Base-by-base conservation (phyloP, 2,888 invertebrate species). In the Cacoxenus indagator region DNA sequence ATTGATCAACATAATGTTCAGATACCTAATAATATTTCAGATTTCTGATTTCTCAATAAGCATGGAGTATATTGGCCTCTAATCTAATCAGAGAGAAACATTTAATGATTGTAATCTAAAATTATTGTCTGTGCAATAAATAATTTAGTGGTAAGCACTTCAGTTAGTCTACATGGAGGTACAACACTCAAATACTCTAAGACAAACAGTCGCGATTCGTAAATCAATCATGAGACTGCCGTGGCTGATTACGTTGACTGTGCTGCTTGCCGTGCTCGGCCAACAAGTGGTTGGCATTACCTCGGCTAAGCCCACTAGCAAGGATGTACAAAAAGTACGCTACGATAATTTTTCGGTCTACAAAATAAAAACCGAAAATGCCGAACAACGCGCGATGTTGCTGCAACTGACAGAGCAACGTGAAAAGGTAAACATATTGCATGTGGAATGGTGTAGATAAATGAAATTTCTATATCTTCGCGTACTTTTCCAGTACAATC, bases 381-480 rank as follows among this genome's bases (percentile, higher is more conserved):
- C 88, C 5, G 83, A 87, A 55, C 90, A 91, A 70, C 84, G 91
- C 1, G 45, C 29, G 24, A 1, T 68, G 0, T 74, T 89, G 89
- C 54, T 31, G 6, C 45, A 48, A 5, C 27, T 74, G 11, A n/a
- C 45, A 0, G 65, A 65, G 9, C 54, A 67, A 17, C 48, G 61
- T 0, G 17, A 73, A 1, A 57, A 61, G 24, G 82, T 82, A 22
- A 65, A 64, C 24, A 46, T n/a, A 5, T 5, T 1, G 9, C 3
- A 9, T 5, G 48, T 5, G 17, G 48, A 9, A 19, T 19, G n/a
- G 19, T 1, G 19, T 2, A n/a, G n/a, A n/a, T n/a, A 0, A 17
- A 8, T 11, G 45, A 43, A 8, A 5, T 5, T 8, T 55, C 11
- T 22, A 5, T 8, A 1, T 4, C 37, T 14, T 31, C 31, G n/a